These are phyloP conservation scores for Eurystomus glaucurus DNA, from an alignment of 2,797 vertebrate genomes.

Conservation along the genomic window DNA sequence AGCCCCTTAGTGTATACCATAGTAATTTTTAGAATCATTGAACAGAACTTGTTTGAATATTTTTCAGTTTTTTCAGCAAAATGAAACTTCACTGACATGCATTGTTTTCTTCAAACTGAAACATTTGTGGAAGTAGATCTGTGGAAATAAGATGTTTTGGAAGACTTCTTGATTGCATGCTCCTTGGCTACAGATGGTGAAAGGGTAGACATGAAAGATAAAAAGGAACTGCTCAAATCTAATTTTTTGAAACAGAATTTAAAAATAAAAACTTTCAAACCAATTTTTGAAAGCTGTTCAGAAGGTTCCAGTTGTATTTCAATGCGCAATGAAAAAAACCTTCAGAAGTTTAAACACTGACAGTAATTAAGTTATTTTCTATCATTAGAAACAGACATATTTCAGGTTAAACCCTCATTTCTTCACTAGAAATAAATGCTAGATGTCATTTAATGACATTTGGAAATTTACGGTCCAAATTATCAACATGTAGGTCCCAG, in stretches of 20 bases:
- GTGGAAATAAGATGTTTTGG: not conserved
- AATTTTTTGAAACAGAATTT: not conserved
- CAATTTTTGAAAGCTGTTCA: not conserved
- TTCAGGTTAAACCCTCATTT: not conserved
- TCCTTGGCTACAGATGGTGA: not conserved
- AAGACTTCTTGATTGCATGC: not conserved
- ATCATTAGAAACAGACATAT: not conserved
- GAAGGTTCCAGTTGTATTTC: not conserved
- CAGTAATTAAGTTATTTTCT: not conserved
- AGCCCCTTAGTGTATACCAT: not conserved
- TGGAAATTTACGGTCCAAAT: not conserved
- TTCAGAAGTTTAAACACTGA: not conserved
- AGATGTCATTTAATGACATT: not conserved
- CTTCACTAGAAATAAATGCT: not conserved
- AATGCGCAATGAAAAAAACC: not conserved
- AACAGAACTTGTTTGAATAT: not conserved
- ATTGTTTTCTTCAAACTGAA: not conserved
- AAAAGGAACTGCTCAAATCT: not conserved
- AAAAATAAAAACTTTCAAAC: not conserved
- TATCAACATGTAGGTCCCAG: accelerated
- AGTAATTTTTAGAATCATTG: not conserved
- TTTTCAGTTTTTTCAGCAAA: not conserved
- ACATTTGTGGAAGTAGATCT: not conserved
- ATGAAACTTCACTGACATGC: not conserved
- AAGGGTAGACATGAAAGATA: not conserved